phyloP scores from a whole-genome alignment of 2,113 vertebrate species.

The Hydrolagus affinis region DNA sequence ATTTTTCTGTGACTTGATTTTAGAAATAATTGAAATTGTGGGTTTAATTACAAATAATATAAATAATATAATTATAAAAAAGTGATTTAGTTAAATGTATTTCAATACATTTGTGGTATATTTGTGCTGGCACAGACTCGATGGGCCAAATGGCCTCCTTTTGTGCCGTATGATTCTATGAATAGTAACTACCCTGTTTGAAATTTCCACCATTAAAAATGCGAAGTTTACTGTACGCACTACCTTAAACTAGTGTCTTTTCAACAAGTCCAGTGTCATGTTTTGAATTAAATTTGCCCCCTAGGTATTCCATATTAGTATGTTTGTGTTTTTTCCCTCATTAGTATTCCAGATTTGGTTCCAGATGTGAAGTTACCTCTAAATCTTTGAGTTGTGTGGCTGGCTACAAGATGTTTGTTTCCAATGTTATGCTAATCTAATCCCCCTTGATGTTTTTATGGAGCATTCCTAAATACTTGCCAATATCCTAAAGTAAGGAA shows the following conservation, averaged over 20 bases:
- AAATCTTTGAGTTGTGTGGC: not conserved
- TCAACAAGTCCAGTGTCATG: not conserved
- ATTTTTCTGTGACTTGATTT: too few relatives aligned
- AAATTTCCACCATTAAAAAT: too few relatives aligned
- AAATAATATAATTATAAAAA: too few relatives aligned
- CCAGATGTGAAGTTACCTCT: not conserved
- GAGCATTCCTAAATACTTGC: not conserved
- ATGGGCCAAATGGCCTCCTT: too few relatives aligned
- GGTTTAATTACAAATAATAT: too few relatives aligned
- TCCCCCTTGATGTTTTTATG: not conserved
- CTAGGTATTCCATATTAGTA: not conserved
- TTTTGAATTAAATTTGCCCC: not conserved
- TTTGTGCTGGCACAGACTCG: too few relatives aligned
- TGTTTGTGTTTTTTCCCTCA: not conserved
- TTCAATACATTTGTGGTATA: too few relatives aligned
- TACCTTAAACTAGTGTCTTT: not conserved
- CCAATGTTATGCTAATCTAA: not conserved
- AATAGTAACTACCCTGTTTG: too few relatives aligned
- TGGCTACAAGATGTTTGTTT: slow-evolving; percentile 5
- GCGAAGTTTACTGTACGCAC: not conserved
- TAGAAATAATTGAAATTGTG: too few relatives aligned
- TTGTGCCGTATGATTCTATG: too few relatives aligned
- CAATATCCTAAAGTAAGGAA: not conserved
- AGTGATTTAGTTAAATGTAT: too few relatives aligned
- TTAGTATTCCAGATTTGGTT: not conserved